A percentile compares a stretch with the other conserved stretches of the same genome.
These are phyloP conservation scores for Tachina fera DNA, from an alignment of 2,888 invertebrate species.

Conservation along the genomic window DNA sequence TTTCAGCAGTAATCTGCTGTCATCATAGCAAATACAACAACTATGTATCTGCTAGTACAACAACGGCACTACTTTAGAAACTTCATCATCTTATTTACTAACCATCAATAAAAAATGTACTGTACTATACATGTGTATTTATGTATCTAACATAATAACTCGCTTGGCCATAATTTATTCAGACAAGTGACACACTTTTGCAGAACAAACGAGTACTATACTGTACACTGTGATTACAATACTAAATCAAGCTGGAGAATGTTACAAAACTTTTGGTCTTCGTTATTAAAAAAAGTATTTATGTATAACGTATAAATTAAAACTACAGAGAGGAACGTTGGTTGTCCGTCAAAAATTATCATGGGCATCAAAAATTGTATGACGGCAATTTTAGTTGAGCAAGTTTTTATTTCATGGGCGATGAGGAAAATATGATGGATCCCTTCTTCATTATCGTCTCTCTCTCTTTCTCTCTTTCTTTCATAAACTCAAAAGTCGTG, in stretches of 20 bases:
- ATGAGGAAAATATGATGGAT: too few species aligned
- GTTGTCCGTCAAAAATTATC: too few species aligned
- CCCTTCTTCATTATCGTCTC: too few species aligned
- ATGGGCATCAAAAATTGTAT: too few species aligned
- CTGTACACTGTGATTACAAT: neutral
- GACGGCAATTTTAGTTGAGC: too few species aligned
- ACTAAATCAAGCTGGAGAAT: neutral
- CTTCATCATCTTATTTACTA: constrained; percentile 34
- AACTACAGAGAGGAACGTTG: too few species aligned
- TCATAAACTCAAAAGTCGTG: too few species aligned
- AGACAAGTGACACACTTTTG: constrained; percentile 59
- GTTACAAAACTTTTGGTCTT: neutral
- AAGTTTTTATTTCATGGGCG: too few species aligned
- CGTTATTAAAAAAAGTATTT: neutral
- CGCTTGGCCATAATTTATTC: constrained; percentile 26
- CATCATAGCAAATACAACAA: constrained; percentile 25
- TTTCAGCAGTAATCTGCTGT: constrained; percentile 28
- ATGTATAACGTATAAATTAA: too few species aligned
- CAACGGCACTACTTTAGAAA: constrained; percentile 18
- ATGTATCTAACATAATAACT: constrained; percentile 14
- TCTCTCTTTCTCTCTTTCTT: too few species aligned
- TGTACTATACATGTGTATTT: neutral
- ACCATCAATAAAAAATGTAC: neutral
- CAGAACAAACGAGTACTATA: neutral
- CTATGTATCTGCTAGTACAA: neutral